Base-by-base conservation (phyloP, 2,113 vertebrate species). In the Prietella phreatophila region DNA sequence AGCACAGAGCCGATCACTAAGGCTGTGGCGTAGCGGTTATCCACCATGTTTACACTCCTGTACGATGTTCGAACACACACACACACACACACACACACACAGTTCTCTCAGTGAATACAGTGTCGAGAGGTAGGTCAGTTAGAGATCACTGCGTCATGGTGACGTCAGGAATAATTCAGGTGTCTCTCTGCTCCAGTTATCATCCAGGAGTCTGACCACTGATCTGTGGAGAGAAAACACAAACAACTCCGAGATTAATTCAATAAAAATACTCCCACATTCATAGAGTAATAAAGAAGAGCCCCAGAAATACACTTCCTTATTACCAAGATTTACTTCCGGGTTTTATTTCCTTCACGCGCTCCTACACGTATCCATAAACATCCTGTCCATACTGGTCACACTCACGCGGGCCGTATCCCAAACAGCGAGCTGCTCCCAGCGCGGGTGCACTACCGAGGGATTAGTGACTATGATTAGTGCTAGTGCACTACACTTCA, bases 1-100 rank as follows among this genome's bases (percentile, higher is more conserved):
- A 99, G 96, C 73, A 99, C 98, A 0, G 97, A 97, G 86, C 97
- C 98, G 33, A 99, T 99, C 42, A 99, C 98, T 80, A 99, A 93
- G 0, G 98, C 98, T 3, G 98, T 99, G 86, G 98, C 97, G 75
- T 99, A 99, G 22, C 97, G 96, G 91, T 99, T 99, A 94, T 99
- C 98, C 91, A 99, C 98, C 96, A 97, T 97, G 75, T 73, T 92
- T 17, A 60, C 13, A 17, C 55, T 73, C 9, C 33, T 63, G 58
- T 55, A 47, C 14, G 71, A 56, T 30, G 15, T 8, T 60, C 55
- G 39, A 13, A n/a, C 25, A 27, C 13, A 53, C 25, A 53, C 36
- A 61, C 80, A 78, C 36, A 76, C 56, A 33, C 30, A 22, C n/a
- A 81, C 27, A 30, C 53, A 55, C 55, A 33, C 33, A 36, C 58